Evolutionary conservation across 2,888 invertebrate genomes (phyloP), one percentile per base, ranked within the genome.

Genomic region (Caenorhabditis japonica): DNA sequence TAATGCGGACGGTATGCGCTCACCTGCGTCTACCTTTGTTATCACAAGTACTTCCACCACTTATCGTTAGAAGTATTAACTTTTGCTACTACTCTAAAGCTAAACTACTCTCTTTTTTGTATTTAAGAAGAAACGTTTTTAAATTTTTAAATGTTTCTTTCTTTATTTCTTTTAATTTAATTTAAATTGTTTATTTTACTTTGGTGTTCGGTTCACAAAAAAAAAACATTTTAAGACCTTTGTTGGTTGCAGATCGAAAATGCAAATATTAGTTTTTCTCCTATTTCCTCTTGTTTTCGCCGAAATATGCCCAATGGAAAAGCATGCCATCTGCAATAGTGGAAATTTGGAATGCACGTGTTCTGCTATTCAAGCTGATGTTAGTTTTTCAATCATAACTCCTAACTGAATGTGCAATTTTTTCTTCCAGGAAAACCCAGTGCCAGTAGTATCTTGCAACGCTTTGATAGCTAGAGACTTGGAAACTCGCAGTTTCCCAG

Each of bases 361-460:
- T 34, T 69, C 76, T 1, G 77, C 83, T 27, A 41, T 71, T 52
- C 59, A 75, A 27, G 66, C 44, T 0, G 82, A 83, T 58, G 84
- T 83, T 23, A 46, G 68, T 19, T 51, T 46, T 21, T 4, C 25
- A 21, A n/a, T n/a, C n/a, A n/a, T n/a, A n/a, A n/a, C n/a, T n/a
- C n/a, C n/a, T n/a, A n/a, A n/a, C n/a, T n/a, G n/a, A n/a, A n/a
- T n/a, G 8, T 21, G 13, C 2, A 52, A 52, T 38, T 4, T 52
- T 49, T 64, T 44, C n/a, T n/a, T n/a, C n/a, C 60, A 58, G 82
- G 83, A 77, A 36, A 59, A 15, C 17, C 49, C 79, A 27, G 79
- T 75, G 1, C 83, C 83, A 17, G 76, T 70, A 34, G 33, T 71
- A 10, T 81, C 81, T 7, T 84, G 84, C 69, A 83, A 79, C 36